phyloP scores from a whole-genome alignment of 2,113 vertebrate genomes.

The Rhizomys pruinosus region DNA sequence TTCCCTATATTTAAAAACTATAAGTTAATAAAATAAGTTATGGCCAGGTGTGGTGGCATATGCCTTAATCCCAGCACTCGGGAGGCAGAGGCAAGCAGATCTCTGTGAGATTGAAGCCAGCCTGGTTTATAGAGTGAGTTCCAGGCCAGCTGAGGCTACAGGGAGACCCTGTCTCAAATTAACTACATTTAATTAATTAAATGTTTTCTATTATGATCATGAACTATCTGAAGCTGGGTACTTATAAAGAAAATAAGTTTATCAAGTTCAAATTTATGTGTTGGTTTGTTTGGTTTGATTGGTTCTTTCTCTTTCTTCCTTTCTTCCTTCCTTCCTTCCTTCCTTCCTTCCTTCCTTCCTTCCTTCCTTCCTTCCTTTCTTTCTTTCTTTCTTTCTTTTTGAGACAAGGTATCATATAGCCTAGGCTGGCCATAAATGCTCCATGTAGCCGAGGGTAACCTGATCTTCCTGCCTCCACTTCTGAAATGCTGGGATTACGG shows the following conservation, averaged over 20 bases:
- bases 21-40: too few relatives aligned
- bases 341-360: too few relatives aligned
- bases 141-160: too few relatives aligned
- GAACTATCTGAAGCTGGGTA: neutral
- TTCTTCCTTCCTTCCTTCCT: too few relatives aligned
- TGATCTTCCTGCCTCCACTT: neutral
- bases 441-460: neutral
- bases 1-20: neutral
- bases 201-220: neutral
- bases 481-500: neutral
- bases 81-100: too few relatives aligned
- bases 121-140: too few relatives aligned
- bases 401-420: neutral
- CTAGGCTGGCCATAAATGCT: neutral
- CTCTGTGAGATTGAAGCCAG: too few relatives aligned
- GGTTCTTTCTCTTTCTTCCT: neutral
- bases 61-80: too few relatives aligned
- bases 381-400: neutral
- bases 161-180: too few relatives aligned
- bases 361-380: too few relatives aligned
- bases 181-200: too few relatives aligned
- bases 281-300: neutral
- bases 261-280: neutral
- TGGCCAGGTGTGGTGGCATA: too few relatives aligned
- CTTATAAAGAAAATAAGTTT: neutral